A percentile compares a stretch with the other conserved stretches of the same genome.
These are phyloP conservation scores for Cinclus mexicanus DNA, from an alignment of 2,113 vertebrate genomes.

Conservation along the genomic window DNA sequence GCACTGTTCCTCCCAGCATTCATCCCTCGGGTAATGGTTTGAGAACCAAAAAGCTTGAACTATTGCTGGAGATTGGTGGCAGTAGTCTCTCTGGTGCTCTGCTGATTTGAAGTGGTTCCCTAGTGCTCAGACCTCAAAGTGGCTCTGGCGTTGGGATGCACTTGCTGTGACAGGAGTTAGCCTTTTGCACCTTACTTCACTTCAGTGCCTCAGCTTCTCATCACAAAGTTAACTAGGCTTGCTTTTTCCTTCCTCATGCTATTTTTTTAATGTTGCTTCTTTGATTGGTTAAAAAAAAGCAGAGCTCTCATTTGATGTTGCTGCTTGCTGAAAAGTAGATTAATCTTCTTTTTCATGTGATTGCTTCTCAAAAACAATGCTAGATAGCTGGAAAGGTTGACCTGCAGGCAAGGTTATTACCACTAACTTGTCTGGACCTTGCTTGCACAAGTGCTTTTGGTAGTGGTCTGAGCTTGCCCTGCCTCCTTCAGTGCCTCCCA, in stretches of 20 bases:
- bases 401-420: neutral
- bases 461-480: neutral
- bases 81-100: neutral
- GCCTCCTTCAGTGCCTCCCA: neutral
- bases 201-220: neutral
- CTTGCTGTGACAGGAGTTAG: neutral
- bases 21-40: neutral
- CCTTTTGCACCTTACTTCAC: neutral
- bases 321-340: neutral
- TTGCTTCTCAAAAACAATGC: neutral
- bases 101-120: neutral
- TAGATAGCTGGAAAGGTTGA: neutral
- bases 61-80: neutral
- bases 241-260: neutral
- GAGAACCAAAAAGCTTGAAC: neutral
- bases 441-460: neutral
- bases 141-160: rapidly evolving
- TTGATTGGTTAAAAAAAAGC: neutral
- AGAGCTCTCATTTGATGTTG: neutral
- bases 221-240: neutral
- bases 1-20: neutral
- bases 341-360: neutral
- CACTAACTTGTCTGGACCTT: neutral
- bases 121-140: neutral
- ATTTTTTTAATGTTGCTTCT: neutral